phyloP scores from a whole-genome alignment of 2,113 vertebrate genomes.

The Prunella fulvescens region DNA sequence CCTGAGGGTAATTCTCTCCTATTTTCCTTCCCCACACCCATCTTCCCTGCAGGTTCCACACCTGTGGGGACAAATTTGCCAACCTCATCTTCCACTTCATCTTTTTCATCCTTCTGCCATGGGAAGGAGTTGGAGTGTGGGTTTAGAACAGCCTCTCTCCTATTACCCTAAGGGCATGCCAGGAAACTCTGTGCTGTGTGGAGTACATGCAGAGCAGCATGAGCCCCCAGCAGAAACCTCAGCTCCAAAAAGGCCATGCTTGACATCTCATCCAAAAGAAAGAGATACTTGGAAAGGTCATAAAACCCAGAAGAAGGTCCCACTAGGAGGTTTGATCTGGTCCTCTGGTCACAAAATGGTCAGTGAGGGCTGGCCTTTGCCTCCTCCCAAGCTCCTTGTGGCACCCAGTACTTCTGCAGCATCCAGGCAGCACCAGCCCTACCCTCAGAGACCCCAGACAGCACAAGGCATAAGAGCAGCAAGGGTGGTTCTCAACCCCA shows the following conservation, averaged over 20 bases:
- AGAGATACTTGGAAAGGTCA: neutral
- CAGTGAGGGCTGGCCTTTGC: neutral
- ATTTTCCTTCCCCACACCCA: neutral
- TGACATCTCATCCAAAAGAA: neutral
- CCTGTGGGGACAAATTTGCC: neutral
- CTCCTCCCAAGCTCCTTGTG: neutral
- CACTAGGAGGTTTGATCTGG: neutral
- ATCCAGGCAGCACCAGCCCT: neutral
- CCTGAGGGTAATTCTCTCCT: neutral
- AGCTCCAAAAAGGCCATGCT: neutral
- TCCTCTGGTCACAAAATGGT: neutral
- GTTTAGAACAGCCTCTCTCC: neutral
- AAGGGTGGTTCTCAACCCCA: rapidly evolving
- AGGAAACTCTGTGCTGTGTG: neutral
- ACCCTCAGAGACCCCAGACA: no score
- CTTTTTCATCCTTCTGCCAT: neutral
- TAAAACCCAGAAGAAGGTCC: neutral
- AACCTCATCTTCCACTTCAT: neutral
- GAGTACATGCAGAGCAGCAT: no score
- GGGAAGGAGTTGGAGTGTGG: neutral
- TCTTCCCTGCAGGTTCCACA: neutral
- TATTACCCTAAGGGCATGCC: no score
- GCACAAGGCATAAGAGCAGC: neutral
- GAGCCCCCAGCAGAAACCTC: neutral
- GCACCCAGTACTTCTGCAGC: neutral